Percentiles rank a stretch among this genome's conserved stretches.
These are phyloP conservation scores for Pelobates cultripes DNA, from an alignment of 2,797 vertebrate genomes.

Conservation along the genomic window DNA sequence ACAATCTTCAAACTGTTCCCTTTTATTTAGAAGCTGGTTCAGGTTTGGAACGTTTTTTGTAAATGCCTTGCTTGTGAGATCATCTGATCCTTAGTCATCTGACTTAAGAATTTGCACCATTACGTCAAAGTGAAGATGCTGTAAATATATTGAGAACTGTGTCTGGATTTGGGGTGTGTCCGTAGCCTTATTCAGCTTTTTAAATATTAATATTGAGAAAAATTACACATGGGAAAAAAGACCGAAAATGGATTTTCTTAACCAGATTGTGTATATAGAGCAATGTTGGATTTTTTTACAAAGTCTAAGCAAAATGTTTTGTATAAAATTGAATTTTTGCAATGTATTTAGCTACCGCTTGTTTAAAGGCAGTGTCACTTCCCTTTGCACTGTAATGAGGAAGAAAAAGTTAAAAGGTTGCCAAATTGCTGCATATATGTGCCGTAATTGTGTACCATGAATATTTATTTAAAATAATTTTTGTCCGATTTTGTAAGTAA, in stretches of 20 bases:
- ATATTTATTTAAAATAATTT: slow-evolving; percentile 99
- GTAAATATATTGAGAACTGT: slow-evolving; percentile 98
- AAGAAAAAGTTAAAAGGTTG: slow-evolving; percentile 86
- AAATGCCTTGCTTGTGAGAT: slow-evolving; percentile 98
- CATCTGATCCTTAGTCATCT: slow-evolving; percentile 87
- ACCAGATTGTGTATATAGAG: slow-evolving; percentile 98
- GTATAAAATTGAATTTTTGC: slow-evolving; percentile 99
- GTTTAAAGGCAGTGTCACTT: slow-evolving; percentile 89
- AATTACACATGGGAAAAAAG: slow-evolving; percentile 71
- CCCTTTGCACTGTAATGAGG: slow-evolving; percentile 95
- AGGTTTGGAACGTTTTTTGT: slow-evolving; percentile 85
- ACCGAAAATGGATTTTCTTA: slow-evolving; percentile 91
- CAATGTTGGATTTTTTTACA: slow-evolving; percentile 92
- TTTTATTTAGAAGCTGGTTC: slow-evolving; percentile 87
- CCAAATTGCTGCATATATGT: slow-evolving; percentile 99
- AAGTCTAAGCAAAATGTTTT: slow-evolving; percentile 99
- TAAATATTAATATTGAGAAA: slow-evolving; percentile 71
- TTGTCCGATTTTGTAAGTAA: slow-evolving; percentile 94
- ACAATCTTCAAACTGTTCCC: slow-evolving; percentile 95
- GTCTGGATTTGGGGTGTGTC: slow-evolving; percentile 96
- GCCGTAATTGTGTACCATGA: slow-evolving; percentile 99
- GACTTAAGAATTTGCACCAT: slow-evolving; percentile 95
- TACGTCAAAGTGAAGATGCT: slow-evolving; percentile 90
- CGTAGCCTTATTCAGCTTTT: slow-evolving; percentile 99
- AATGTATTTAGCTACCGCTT: slow-evolving; percentile 99